These are phyloP conservation scores for Chloropsis cyanopogon DNA, from an alignment of 2,113 vertebrate species.

Conservation along the genomic window DNA sequence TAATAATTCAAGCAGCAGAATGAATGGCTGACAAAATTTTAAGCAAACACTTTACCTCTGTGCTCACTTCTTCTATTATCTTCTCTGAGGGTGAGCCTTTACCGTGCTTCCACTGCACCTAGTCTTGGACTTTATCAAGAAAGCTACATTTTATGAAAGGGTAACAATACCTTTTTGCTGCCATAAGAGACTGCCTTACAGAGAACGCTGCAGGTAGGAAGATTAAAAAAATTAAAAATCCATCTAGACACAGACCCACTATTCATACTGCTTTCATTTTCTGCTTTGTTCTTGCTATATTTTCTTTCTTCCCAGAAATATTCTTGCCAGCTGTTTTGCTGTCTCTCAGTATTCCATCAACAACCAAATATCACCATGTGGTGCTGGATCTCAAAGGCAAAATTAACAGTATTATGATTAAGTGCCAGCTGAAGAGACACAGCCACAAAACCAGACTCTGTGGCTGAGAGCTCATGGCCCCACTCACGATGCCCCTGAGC, in stretches of 20 bases:
- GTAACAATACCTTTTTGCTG: neutral
- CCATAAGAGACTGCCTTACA: neutral
- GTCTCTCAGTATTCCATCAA: neutral
- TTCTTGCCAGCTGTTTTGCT: neutral
- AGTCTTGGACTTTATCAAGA: neutral
- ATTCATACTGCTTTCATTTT: neutral
- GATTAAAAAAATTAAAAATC: neutral
- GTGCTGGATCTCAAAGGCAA: neutral
- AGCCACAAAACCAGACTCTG: slow-evolving; percentile 6
- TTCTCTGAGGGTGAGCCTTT: neutral
- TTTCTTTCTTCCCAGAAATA: neutral
- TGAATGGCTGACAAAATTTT: neutral
- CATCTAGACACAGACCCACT: neutral
- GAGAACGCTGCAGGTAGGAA: neutral
- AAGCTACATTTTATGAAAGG: neutral
- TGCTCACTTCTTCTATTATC: neutral
- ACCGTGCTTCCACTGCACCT: neutral
- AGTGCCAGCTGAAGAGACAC: neutral
- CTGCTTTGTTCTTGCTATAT: neutral
- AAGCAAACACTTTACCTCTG: neutral
- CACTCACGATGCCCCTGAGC: neutral
- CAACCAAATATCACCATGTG: neutral
- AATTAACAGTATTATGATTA: neutral
- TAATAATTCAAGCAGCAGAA: neutral
- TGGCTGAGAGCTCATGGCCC: neutral